Evolutionary conservation across 2,797 vertebrate genomes (phyloP).

Genomic region (Rhinoraja longicauda): DNA sequence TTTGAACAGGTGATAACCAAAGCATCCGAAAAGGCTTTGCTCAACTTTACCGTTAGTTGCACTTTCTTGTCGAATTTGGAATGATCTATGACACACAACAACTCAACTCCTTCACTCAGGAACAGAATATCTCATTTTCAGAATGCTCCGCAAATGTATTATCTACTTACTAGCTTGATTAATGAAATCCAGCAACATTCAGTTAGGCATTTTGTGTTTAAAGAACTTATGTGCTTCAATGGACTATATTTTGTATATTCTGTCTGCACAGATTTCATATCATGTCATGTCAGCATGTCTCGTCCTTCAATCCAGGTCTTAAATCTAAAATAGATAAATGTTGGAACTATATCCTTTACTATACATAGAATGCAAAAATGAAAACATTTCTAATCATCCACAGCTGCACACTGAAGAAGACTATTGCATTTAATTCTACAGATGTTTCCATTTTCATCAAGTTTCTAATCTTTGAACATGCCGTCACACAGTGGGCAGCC

Average conservation of each 20-base stretch:
- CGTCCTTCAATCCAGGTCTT: background rate
- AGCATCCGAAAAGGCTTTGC: no score
- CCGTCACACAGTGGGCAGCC: background rate
- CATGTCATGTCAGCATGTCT: background rate
- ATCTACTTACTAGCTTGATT: background rate
- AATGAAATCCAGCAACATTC: background rate
- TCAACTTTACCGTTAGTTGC: background rate
- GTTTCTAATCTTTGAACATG: background rate
- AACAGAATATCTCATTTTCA: background rate
- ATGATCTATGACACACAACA: background rate
- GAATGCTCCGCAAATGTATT: background rate
- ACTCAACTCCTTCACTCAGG: background rate
- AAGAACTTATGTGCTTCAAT: background rate
- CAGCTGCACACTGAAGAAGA: background rate
- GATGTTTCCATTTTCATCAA: conserved; percentile 23
- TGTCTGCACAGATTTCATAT: background rate
- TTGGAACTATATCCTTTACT: background rate
- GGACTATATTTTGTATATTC: background rate
- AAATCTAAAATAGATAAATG: background rate
- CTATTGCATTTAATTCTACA: background rate
- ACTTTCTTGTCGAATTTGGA: background rate
- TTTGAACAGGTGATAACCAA: background rate
- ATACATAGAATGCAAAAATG: background rate
- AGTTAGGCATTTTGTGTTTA: background rate
- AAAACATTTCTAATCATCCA: background rate